These are phyloP conservation scores for Phacellophora camtschatica DNA, from an alignment of 30 jellyfish, hydroid and myxozoan genomes.

Conservation along the genomic window DNA sequence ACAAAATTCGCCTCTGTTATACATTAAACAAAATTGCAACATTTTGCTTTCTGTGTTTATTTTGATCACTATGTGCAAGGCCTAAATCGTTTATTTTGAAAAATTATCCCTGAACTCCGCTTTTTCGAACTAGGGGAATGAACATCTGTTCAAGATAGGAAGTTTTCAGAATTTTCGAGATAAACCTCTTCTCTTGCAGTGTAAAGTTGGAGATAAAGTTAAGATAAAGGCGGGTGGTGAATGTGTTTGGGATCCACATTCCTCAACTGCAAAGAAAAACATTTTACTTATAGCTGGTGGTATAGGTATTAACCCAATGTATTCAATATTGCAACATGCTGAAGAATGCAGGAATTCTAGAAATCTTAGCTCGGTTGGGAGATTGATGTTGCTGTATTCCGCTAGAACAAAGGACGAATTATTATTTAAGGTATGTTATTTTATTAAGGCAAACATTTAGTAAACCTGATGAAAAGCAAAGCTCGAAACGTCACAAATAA, in stretches of 20 bases:
- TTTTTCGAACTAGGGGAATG: too few species aligned
- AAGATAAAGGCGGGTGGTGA: conserved; percentile 80
- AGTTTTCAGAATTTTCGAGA: too few species aligned
- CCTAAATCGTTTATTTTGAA: too few species aligned
- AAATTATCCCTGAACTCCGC: too few species aligned
- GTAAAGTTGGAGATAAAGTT: conserved; percentile 70
- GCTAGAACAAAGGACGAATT: conserved; percentile 72
- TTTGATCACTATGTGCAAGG: too few species aligned
- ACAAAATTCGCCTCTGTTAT: too few species aligned
- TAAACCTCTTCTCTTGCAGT: conserved; percentile 51
- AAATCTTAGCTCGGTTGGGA: not conserved
- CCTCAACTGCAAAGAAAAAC: not conserved
- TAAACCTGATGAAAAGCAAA: too few species aligned
- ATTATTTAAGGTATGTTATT: conserved; percentile 91
- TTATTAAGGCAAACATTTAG: too few species aligned
- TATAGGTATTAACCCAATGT: conserved; percentile 88
- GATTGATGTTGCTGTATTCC: conserved; percentile 47
- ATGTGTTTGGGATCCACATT: conserved; percentile 35
- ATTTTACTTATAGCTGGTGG: conserved; percentile 89
- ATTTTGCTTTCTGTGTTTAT: too few species aligned
- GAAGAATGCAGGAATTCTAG: not conserved
- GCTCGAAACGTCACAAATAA: too few species aligned
- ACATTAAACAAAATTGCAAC: too few species aligned
- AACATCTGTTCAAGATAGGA: too few species aligned
- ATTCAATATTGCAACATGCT: conserved; percentile 52